Percentiles rank a stretch among this genome's conserved stretches.
Evolutionary conservation across 2,113 vertebrate species (phyloP).

Genomic region (Heteronetta atricapilla): DNA sequence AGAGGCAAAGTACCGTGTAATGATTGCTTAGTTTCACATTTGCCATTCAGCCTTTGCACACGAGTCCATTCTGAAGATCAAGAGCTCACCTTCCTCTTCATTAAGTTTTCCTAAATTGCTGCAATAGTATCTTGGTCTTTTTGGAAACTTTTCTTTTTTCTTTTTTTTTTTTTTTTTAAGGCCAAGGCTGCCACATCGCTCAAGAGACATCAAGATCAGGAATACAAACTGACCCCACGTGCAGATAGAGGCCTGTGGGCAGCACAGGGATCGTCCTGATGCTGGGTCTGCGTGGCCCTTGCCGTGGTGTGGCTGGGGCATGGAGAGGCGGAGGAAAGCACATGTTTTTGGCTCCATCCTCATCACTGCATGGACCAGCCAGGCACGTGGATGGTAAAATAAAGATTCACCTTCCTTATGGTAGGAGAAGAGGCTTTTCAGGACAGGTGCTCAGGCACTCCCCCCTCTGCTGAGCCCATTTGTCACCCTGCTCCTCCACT

Average conservation of each 20-base stretch:
- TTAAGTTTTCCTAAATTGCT: background rate
- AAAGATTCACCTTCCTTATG: background rate
- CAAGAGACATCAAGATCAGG: background rate
- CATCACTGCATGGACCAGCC: background rate
- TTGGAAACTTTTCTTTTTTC: background rate
- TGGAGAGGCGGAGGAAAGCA: background rate
- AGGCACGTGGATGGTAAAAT: background rate
- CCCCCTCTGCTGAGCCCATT: background rate
- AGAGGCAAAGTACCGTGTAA: background rate
- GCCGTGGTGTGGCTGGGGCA: accelerated
- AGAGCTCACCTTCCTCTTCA: background rate
- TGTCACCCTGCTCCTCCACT: background rate
- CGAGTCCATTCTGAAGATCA: background rate
- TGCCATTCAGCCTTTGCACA: slow-evolving; percentile 16
- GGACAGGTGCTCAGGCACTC: background rate
- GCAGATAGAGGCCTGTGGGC: background rate
- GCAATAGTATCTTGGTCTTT: background rate
- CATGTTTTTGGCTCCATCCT: background rate
- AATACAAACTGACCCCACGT: background rate
- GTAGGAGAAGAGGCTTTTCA: background rate
- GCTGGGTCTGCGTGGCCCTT: background rate
- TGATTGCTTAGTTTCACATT: slow-evolving; percentile 3
- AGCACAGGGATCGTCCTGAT: background rate
- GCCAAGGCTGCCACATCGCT: background rate
- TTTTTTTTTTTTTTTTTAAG: background rate